Evolutionary conservation across 2,113 vertebrate genomes (phyloP).

Genomic region (Dromas ardeola): DNA sequence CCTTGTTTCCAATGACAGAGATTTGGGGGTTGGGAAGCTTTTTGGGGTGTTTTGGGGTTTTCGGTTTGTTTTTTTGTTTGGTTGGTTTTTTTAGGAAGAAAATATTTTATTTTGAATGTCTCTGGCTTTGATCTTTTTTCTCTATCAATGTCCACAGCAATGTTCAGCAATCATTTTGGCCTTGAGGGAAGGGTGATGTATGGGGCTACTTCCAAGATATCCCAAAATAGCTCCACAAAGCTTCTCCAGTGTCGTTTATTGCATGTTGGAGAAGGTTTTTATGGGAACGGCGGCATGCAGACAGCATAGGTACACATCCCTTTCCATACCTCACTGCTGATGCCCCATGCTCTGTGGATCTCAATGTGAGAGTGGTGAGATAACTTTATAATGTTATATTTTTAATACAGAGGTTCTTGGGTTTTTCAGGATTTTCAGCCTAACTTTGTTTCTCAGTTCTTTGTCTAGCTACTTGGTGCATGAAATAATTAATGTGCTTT

Average conservation of each 20-base stretch:
- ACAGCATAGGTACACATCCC: too few species aligned
- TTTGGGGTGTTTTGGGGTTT: neutral
- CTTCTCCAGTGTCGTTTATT: neutral
- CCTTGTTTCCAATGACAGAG: neutral
- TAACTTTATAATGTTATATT: neutral
- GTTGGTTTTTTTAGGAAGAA: neutral
- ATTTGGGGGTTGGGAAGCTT: neutral
- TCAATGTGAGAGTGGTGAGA: neutral
- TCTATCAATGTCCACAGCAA: neutral
- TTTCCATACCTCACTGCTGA: neutral
- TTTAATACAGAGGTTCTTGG: neutral
- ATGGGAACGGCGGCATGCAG: neutral
- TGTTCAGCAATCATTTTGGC: neutral
- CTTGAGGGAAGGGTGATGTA: neutral
- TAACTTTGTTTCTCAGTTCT: neutral
- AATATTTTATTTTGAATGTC: neutral
- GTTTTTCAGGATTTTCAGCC: neutral
- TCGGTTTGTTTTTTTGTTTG: neutral
- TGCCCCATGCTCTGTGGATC: neutral
- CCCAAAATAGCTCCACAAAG: neutral
- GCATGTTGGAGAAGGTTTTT: neutral
- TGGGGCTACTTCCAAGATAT: neutral
- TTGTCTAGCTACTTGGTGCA: neutral
- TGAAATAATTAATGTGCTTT: conserved; percentile 19
- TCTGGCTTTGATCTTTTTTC: neutral